Evolutionary conservation across 2,113 vertebrate species (phyloP), one percentile per base, ranked within the genome.

Genomic region (Phyllopteryx taeniolatus): DNA sequence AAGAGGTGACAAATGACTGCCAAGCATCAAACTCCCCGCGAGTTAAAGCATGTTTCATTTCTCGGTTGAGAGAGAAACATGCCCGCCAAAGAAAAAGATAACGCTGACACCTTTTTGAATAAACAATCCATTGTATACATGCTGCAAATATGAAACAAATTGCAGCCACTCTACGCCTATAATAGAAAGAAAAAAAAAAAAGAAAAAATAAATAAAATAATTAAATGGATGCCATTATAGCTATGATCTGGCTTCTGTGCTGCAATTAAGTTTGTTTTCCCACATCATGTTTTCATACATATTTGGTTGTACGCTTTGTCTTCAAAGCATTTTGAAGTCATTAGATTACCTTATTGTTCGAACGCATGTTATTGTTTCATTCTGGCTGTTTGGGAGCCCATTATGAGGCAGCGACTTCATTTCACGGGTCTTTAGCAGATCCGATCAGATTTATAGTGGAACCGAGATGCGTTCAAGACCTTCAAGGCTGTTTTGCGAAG

Each of bases 31-130:
- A 62, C 5, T 60, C 42, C 13, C 22, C 53, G n/a, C 5, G 19
- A 59, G 62, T 67, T 20, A 65, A 69, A 69, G 56, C 17, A 44
- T 20, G 71, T 75, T 71, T 65, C 22, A 19, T 74, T 69, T 78
- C 59, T 76, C 31, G 44, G 61, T 44, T 76, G 35, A 61, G 71
- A 70, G 20, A 64, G 44, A 78, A 72, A 78, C 42, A 70, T 67
- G 71, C 67, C 73, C 14, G 14, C 35, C 35, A 73, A 39, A 39
- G 77, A 39, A 35, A 68, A 66, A 80, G 46, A 39, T 54, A 72
- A 56, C 67, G 14, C 42, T 67, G 66, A 80, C 63, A 68, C 68
- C 60, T 35, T 61, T 70, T 57, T 78, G 12, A 80, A 78, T 77
- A 79, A 78, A 81, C 61, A 72, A 65, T 57, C 49, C n/a, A n/a